Conservation (phyloP, 2,888 invertebrate species). For the Mantis religiosa region DNA sequence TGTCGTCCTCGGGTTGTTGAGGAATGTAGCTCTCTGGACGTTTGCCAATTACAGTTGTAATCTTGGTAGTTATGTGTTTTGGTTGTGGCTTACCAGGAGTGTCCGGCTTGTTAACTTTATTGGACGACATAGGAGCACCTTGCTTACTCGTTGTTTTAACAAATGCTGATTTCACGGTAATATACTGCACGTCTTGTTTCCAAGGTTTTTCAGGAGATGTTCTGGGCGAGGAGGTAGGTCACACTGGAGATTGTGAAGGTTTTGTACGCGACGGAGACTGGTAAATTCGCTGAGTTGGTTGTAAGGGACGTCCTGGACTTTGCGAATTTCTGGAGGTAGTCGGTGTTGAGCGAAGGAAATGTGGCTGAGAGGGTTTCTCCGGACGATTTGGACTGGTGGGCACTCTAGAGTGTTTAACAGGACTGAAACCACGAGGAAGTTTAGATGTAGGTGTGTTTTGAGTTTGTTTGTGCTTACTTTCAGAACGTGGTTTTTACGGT, state of each 20-base stretch:
- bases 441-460: neutral
- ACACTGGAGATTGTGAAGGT: neutral
- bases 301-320: neutral
- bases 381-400: neutral
- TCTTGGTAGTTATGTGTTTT: constrained; percentile 31
- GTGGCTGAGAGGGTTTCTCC: neutral
- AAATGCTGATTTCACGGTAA: constrained; percentile 22
- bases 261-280: neutral
- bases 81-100: neutral
- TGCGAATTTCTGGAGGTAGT: neutral
- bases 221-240: neutral
- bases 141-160: constrained; percentile 6
- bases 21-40: constrained; percentile 35
- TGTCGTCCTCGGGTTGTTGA: constrained; percentile 39
- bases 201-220: neutral
- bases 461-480: neutral
- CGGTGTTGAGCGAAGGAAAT: neutral
- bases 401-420: neutral
- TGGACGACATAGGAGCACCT: neutral
- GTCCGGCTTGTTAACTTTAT: neutral
- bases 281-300: neutral
- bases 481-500: neutral
- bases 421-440: neutral
- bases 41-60: neutral
- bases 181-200: neutral